Conservation (phyloP, 2,888 invertebrate genomes). For the Zhuqinia jingwanae region DNA sequence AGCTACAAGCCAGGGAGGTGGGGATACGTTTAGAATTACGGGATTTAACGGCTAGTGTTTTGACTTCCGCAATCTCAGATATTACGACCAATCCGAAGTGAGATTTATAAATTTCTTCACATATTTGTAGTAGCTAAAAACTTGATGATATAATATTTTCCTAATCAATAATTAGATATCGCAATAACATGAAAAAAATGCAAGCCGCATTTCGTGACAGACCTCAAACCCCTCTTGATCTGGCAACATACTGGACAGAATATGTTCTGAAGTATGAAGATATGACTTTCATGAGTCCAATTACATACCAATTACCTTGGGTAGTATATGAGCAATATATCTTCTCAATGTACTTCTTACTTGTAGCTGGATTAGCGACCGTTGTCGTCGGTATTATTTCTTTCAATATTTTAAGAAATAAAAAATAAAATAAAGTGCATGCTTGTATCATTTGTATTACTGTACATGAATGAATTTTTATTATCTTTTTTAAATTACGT, state of each 20-base stretch:
- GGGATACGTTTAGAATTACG: slow-evolving; percentile 71
- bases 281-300: slow-evolving; percentile 71
- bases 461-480: no score
- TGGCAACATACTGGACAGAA: slow-evolving; percentile 80
- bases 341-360: neutral
- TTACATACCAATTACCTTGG: slow-evolving; percentile 59
- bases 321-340: neutral
- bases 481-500: no score
- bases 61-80: slow-evolving; percentile 61
- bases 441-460: neutral
- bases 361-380: neutral
- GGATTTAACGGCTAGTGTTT: slow-evolving; percentile 26
- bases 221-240: slow-evolving; percentile 79
- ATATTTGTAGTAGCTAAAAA: neutral
- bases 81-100: slow-evolving; percentile 75
- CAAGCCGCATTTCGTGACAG: slow-evolving; percentile 75
- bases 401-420: no score
- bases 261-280: slow-evolving; percentile 80
- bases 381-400: no score
- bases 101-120: neutral
- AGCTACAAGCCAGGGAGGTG: slow-evolving; percentile 64
- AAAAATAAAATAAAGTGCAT: neutral
- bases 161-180: no score
- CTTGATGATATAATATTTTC: slow-evolving; percentile 15
- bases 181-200: slow-evolving; percentile 34